Evolutionary conservation across 2,113 vertebrate species (phyloP), one percentile per base, ranked within the genome.

Genomic region (Coreoperca whiteheadi): DNA sequence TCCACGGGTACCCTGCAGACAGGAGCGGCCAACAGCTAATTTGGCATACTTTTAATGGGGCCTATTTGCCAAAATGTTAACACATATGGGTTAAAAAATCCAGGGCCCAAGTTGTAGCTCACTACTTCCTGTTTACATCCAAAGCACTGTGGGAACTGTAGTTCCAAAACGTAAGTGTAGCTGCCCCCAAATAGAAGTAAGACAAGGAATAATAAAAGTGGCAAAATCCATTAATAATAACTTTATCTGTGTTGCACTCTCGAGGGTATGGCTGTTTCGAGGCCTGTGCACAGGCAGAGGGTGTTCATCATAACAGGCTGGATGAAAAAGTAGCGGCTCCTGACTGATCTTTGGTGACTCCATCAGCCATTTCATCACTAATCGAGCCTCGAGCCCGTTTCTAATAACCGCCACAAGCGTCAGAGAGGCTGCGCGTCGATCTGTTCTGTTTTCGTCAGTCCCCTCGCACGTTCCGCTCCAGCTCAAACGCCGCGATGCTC

Each of bases 401-500:
- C 6, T 3, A 21, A 6, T 2, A 1, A 16, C 21, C 69, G 0
- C 20, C 25, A 5, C 18, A 4, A 21, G 37, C 54, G 21, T 69
- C 76, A 37, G 43, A 10, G 1, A 0, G 16, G 12, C 6, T 21
- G 53, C 1, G 20, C 21, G 53, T 25, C 34, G 64, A 46, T 50
- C 3, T 68, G 54, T 63, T 28, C 2, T 4, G 56, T 10, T 28
- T 51, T 39, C 53, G 5, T 16, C 54, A 9, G 39, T 6, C 25
- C 11, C 8, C 51, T 48, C 4, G 23, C 56, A 8, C 25, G 77
- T 70, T 79, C 23, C 70, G 56, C 77, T 70, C 2, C 56, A 25
- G 6, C 77, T 79, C 66, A 71, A 53, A 79, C 77, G 63, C 30
- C 32, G 18, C 32, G 61, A 61, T 10, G 66, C 54, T 79, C 30